Conservation (phyloP, 2,888 invertebrate genomes). For the Silvanus unidentatus region DNA sequence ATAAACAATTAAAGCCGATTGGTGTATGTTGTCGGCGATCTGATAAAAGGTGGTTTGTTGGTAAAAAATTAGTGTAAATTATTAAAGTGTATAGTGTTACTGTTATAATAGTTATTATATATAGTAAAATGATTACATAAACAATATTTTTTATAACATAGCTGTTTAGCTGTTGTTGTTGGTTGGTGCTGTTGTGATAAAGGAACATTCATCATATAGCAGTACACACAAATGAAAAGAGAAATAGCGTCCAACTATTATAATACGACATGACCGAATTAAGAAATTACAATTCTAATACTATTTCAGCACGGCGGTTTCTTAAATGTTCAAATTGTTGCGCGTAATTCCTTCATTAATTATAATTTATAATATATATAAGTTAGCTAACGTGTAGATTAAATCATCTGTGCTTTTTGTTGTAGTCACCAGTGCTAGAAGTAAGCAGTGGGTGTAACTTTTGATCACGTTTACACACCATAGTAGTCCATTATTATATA, state of each 20-base stretch:
- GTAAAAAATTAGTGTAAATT: no score
- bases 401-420: slow-evolving; percentile 27
- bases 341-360: slow-evolving; percentile 26
- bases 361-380: slow-evolving; percentile 28
- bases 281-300: slow-evolving; percentile 25
- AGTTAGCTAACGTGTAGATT: slow-evolving; percentile 28
- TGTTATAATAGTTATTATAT: no score
- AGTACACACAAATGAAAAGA: no score
- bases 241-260: no score
- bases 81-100: slow-evolving; percentile 1
- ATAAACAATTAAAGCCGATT: no score
- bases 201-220: no score
- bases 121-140: neutral
- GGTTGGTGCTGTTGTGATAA: no score
- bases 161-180: no score
- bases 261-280: slow-evolving; percentile 24
- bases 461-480: slow-evolving; percentile 3
- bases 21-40: no score
- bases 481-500: neutral
- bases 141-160: no score
- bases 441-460: slow-evolving; percentile 7
- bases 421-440: neutral
- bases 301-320: slow-evolving; percentile 23
- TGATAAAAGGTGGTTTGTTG: no score
- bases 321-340: slow-evolving; percentile 23